phyloP scores from a whole-genome alignment of 64 coral and sea anemone genomes.

The Porites australiensis region DNA sequence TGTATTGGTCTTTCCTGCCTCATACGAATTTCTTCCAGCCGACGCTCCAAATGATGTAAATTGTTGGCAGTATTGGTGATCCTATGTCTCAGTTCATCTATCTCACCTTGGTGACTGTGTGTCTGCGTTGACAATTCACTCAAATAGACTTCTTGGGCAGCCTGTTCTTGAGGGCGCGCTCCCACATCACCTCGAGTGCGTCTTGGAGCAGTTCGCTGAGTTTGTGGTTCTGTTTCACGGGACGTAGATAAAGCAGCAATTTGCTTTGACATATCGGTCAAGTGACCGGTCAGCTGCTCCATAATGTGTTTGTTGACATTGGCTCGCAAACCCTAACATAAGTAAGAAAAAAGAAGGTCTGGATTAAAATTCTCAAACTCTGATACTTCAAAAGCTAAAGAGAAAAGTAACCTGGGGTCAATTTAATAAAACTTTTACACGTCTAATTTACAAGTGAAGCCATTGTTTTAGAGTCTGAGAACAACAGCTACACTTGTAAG shows the following conservation, averaged over 20 bases:
- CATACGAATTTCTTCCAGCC: background rate
- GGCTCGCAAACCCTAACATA: background rate
- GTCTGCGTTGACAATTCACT: background rate
- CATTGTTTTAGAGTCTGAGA: too few relatives aligned
- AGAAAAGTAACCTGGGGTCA: too few relatives aligned
- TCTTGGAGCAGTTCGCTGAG: background rate
- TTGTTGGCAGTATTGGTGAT: background rate
- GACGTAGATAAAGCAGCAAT: background rate
- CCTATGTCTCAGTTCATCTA: background rate
- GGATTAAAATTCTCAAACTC: too few relatives aligned
- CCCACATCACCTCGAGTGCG: background rate
- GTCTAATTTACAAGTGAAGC: too few relatives aligned
- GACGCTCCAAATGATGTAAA: background rate
- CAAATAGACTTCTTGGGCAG: background rate
- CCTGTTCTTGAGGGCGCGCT: background rate
- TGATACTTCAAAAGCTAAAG: too few relatives aligned
- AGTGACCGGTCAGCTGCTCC: background rate
- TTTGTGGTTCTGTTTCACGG: background rate
- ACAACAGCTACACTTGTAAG: too few relatives aligned
- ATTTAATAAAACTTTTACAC: too few relatives aligned
- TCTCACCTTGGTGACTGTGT: background rate
- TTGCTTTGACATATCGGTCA: conserved; percentile 3
- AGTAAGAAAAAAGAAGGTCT: background rate
- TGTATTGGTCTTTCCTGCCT: conserved; percentile 16
- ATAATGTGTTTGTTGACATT: background rate